Evolutionary conservation across 2,888 invertebrate genomes (phyloP).

Genomic region (Drosophila robusta): DNA sequence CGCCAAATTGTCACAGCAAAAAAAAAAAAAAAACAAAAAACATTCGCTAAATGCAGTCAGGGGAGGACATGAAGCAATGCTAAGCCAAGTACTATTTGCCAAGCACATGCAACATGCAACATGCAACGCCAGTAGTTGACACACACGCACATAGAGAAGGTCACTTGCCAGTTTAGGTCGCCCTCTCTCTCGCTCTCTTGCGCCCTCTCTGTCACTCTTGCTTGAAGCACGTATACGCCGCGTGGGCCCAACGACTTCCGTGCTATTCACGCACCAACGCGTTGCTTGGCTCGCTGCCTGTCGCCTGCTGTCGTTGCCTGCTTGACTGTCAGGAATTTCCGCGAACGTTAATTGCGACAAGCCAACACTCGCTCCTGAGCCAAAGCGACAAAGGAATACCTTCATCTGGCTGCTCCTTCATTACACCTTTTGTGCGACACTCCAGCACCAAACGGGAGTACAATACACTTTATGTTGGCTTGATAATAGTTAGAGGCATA

Average conservation of each 20-base stretch:
- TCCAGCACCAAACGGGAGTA: background rate
- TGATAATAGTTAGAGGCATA: background rate
- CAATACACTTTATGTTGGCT: conserved; percentile 10
- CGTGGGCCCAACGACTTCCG: conserved; percentile 77
- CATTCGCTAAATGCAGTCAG: conserved; percentile 40
- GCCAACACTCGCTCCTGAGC: conserved; percentile 58
- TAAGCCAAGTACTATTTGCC: conserved; percentile 34
- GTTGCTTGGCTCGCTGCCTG: conserved; percentile 48
- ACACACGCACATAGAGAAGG: conserved; percentile 41
- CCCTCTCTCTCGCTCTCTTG: background rate
- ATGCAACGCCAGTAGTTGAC: conserved; percentile 5
- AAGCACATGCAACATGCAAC: conserved; percentile 29
- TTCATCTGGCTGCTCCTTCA: conserved; percentile 54
- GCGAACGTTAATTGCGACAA: conserved; percentile 80
- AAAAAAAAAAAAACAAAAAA: conserved; percentile 14
- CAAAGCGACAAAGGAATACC: conserved; percentile 65
- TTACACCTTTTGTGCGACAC: conserved; percentile 51
- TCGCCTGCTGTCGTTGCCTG: conserved; percentile 23
- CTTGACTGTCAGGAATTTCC: conserved; percentile 73
- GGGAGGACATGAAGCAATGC: conserved; percentile 27
- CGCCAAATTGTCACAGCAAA: conserved; percentile 66
- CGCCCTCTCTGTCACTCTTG: background rate
- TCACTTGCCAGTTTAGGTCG: conserved; percentile 50
- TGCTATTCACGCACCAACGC: conserved; percentile 74
- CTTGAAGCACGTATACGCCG: conserved; percentile 70